Conservation (phyloP, 2,797 vertebrate species). For the Pseudopleuronectes americanus region DNA sequence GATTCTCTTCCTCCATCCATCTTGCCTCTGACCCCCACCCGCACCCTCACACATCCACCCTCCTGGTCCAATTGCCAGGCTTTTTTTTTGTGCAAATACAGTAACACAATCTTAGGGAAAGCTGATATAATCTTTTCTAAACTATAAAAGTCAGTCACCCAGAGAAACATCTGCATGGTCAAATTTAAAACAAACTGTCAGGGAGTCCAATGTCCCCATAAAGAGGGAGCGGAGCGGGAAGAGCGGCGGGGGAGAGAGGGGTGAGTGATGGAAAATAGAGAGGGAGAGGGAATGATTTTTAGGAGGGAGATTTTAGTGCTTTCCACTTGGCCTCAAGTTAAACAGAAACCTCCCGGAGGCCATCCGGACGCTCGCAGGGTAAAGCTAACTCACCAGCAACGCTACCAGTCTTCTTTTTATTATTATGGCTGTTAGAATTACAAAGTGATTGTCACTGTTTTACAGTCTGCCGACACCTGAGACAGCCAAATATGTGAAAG, state of each 20-base stretch:
- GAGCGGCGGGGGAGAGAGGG: constrained; percentile 26
- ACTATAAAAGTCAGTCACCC: constrained; percentile 99
- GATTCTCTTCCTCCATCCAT: constrained; percentile 18
- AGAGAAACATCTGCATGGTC: constrained; percentile 97
- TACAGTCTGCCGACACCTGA: constrained; percentile 59
- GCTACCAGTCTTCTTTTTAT: constrained; percentile 39
- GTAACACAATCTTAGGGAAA: constrained; percentile 98
- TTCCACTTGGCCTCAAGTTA: constrained; percentile 68
- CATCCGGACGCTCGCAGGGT: constrained; percentile 49
- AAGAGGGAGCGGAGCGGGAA: constrained; percentile 78
- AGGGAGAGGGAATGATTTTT: constrained; percentile 56
- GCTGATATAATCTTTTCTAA: constrained; percentile 99
- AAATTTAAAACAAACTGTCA: constrained; percentile 98
- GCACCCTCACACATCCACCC: constrained; percentile 1
- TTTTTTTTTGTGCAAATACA: constrained; percentile 90
- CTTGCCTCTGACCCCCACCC: neutral
- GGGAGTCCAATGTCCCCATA: constrained; percentile 95
- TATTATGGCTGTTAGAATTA: constrained; percentile 56
- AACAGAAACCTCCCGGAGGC: constrained; percentile 67
- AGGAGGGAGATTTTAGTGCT: constrained; percentile 69
- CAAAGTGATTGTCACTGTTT: constrained; percentile 63
- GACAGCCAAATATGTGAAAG: constrained; percentile 41
- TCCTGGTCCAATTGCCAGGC: constrained; percentile 60
- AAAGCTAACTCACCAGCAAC: constrained; percentile 56
- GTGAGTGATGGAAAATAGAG: constrained; percentile 62